phyloP scores from a whole-genome alignment of 64 coral and sea anemone species.

The Catalaphyllia jardinei region DNA sequence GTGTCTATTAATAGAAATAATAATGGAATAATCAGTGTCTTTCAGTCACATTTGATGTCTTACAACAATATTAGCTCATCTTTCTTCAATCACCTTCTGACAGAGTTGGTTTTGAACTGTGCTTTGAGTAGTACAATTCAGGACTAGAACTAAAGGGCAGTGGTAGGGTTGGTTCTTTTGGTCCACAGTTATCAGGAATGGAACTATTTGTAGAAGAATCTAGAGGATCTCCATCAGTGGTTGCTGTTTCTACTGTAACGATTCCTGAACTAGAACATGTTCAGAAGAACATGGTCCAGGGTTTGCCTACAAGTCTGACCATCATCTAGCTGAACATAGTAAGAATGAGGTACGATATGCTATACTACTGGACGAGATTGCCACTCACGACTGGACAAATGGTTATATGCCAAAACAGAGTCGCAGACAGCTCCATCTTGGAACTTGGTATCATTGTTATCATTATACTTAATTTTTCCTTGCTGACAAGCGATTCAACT shows the following conservation, averaged over 20 bases:
- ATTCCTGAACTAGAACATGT: neutral
- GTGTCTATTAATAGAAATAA: neutral
- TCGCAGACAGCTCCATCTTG: conserved; percentile 40
- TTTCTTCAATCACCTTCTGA: conserved; percentile 6
- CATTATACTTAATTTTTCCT: conserved; percentile 57
- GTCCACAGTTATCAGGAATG: neutral
- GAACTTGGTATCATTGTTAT: conserved; percentile 43
- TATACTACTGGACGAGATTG: conserved; percentile 30
- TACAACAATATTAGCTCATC: neutral
- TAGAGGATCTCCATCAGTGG: neutral
- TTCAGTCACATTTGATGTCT: too few relatives aligned
- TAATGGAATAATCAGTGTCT: neutral
- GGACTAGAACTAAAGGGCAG: neutral
- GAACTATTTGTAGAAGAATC: neutral
- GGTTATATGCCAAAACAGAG: conserved; percentile 21
- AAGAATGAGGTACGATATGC: neutral
- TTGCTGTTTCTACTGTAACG: neutral
- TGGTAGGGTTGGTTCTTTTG: neutral
- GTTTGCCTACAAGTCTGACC: conserved; percentile 20
- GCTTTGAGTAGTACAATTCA: neutral
- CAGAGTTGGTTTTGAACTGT: conserved; percentile 16
- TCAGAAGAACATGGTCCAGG: conserved; percentile 18
- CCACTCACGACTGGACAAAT: conserved; percentile 18
- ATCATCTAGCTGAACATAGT: neutral
- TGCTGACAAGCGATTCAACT: conserved; percentile 32